Evolutionary conservation across 2,113 vertebrate genomes (phyloP).

Genomic region (Vanacampus margaritifer): DNA sequence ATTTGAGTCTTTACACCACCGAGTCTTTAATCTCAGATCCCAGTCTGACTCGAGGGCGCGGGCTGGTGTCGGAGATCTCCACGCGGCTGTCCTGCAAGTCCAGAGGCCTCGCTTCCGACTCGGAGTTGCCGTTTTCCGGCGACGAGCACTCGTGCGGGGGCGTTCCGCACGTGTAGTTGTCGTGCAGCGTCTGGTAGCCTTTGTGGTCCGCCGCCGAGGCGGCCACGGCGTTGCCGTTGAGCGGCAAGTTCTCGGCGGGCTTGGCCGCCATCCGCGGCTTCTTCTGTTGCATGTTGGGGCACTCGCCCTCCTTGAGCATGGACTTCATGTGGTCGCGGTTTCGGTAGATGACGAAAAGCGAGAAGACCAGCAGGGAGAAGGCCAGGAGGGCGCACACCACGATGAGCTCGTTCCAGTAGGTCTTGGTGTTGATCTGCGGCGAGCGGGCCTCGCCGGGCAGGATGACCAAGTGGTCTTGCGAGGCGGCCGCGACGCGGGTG

Average conservation of each 20-base stretch:
- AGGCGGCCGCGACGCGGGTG: constrained; percentile 52
- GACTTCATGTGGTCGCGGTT: constrained; percentile 83
- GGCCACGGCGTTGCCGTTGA: constrained; percentile 80
- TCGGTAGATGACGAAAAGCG: constrained; percentile 81
- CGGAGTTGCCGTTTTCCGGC: constrained; percentile 76
- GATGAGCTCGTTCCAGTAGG: constrained; percentile 93
- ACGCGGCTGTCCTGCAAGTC: constrained; percentile 83
- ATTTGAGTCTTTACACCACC: constrained; percentile 89
- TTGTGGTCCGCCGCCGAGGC: constrained; percentile 79
- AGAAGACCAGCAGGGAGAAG: constrained; percentile 71
- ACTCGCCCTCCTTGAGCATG: constrained; percentile 82
- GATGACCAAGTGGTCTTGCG: constrained; percentile 61
- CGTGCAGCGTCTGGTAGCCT: constrained; percentile 91
- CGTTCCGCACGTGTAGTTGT: constrained; percentile 82
- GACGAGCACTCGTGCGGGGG: constrained; percentile 77
- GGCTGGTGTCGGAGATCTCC: constrained; percentile 83
- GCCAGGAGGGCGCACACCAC: constrained; percentile 84
- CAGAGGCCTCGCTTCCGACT: constrained; percentile 84
- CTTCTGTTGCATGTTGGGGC: constrained; percentile 78
- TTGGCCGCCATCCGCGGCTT: constrained; percentile 70
- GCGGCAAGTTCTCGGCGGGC: constrained; percentile 81
- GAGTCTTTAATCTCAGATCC: constrained; percentile 97
- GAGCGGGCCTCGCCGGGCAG: constrained; percentile 65
- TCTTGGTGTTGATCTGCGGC: constrained; percentile 74
- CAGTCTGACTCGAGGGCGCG: constrained; percentile 87